Base-by-base conservation (phyloP, 2,888 invertebrate genomes). In the Oscheius sp. region DNA sequence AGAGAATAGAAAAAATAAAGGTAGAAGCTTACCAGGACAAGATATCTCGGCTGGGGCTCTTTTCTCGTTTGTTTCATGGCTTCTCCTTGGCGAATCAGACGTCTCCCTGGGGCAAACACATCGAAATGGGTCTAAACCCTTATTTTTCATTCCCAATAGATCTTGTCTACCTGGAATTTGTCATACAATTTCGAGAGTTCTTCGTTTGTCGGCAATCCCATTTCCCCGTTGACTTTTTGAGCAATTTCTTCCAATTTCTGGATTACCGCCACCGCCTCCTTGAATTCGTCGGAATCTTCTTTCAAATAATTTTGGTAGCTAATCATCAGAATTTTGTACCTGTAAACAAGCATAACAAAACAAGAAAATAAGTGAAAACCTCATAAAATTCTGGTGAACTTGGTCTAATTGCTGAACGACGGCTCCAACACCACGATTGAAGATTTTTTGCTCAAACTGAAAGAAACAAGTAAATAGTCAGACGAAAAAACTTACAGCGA, bases 301-400 rank as follows among this genome's bases (percentile, higher is more conserved):
- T 76, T 76, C 75, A 85, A 73, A 55, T 73, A 77, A 16, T 84
- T 75, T 9, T 58, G 45, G 69, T 87, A 87, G 18, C 85, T 61
- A 53, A 83, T 74, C 87, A 87, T 87, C 63, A 87, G 72, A 25
- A 85, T 73, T 66, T 84, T 85, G 75, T 86, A 87, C 59, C 83
- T 76, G 53, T 9, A 35, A 72, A 25, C 23, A 41, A 0, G n/a
- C 52, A 52, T 27, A 0, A 13, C 12, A 12, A 21, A 18, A 7
- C 45, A 3, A 35, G 2, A 12, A 16, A 64, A 59, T 29, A 61
- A 23, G 12, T 18, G 13, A 49, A 16, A 59, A 77, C 70, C 83
- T 52, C 82, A 84, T 79, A 55, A 84, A 81, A 71, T 84, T 84
- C 75, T 84, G 84, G 75, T 82, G 84, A 21, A 82, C 84, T 58